Evolutionary conservation across 1,140 invertebrate species (phyloP), one percentile per base, ranked within the genome.

Genomic region (Zophobas morio): DNA sequence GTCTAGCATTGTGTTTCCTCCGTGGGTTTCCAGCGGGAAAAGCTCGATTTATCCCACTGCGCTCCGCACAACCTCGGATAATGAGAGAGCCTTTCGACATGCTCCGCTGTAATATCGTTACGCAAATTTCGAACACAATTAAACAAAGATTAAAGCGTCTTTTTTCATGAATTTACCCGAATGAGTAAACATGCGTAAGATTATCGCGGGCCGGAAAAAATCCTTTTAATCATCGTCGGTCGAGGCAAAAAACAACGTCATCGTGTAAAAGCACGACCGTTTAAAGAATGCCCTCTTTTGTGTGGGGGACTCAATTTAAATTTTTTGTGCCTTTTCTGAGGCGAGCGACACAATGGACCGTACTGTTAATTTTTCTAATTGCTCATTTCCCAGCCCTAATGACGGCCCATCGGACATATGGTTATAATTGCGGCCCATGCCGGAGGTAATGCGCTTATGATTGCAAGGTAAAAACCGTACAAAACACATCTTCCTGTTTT

Each of bases 391-490:
- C 70, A 77, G 71, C 66, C 57, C 63, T 81, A 82, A 79, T 79
- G 79, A 79, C 76, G 54, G 75, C 75, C 79, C 84, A 84, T 80
- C 78, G 80, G 81, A 82, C 84, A 84, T 84, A 84, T 85, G 84
- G 60, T 81, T 84, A 81, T 85, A 85, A 85, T 85, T 84, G 80
- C 80, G 80, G 70, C 79, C 78, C 79, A 80, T 80, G 84, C 77
- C 75, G 54, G 49, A 80, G 78, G 79, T 85, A 85, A 85, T 85
- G 84, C 74, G 82, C 80, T 84, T 85, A 85, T 85, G 84, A 85
- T 85, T 85, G 81, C 82, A 84, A 78, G 81, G 80, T 84, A 84
- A 85, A 85, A 85, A 85, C 80, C 83, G 79, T 83, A 84, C 82
- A 84, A 85, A 84, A 83, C 78, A 82, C 79, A 78, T 83, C 83